Conservation (phyloP, 2,888 invertebrate species). For the Mythimna ferrago region DNA sequence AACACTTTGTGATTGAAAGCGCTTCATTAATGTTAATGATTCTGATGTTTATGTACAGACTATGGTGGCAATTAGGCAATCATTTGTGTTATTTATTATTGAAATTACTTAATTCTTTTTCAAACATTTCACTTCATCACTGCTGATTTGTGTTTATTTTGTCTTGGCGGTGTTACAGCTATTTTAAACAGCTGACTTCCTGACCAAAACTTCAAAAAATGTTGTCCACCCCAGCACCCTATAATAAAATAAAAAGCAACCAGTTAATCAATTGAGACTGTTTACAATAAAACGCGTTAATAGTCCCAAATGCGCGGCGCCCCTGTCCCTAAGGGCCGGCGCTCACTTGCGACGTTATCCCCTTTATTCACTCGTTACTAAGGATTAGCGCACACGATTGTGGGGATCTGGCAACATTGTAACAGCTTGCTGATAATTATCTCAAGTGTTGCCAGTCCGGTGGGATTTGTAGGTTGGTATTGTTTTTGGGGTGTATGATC, state of each 20-base stretch:
- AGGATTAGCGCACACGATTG: constrained; percentile 59
- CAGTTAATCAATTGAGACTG: constrained; percentile 61
- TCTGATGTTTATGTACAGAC: constrained; percentile 29
- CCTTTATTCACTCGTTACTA: constrained; percentile 62
- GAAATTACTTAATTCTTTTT: constrained; percentile 3
- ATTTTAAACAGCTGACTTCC: background rate
- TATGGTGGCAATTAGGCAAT: background rate
- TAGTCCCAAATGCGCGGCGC: constrained; percentile 59
- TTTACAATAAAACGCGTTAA: constrained; percentile 63
- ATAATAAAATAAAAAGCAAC: constrained; percentile 34
- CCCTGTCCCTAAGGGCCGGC: constrained; percentile 54
- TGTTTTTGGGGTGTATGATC: constrained; percentile 53
- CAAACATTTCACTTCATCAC: background rate
- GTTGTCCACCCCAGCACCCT: constrained; percentile 1
- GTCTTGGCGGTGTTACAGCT: too few species aligned
- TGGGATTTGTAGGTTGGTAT: constrained; percentile 46
- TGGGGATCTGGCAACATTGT: constrained; percentile 39
- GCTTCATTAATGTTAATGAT: constrained; percentile 43
- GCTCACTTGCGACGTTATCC: constrained; percentile 59
- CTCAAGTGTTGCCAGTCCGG: constrained; percentile 56
- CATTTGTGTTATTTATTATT: background rate
- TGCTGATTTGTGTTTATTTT: too few species aligned
- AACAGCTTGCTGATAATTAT: constrained; percentile 65
- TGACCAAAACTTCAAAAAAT: background rate
- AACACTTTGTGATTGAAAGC: constrained; percentile 23